Conservation (phyloP, 2,113 vertebrate genomes). For the Scophthalmus maximus region DNA sequence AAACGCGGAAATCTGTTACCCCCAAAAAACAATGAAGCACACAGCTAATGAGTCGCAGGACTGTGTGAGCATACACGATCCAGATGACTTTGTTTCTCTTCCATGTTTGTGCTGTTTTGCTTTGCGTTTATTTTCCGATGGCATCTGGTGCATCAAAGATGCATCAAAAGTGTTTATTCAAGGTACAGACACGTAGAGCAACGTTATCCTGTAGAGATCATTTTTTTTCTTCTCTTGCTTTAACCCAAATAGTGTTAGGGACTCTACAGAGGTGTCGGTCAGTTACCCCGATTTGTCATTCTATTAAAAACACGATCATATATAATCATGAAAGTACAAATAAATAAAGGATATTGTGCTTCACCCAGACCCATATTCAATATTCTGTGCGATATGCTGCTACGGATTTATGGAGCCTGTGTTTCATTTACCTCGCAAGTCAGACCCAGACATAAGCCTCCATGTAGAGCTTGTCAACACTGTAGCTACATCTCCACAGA, state of each 20-base stretch:
- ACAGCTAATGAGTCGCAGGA: slow-evolving; percentile 58
- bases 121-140: slow-evolving; percentile 16
- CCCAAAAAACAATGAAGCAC: slow-evolving; percentile 37
- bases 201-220: background rate
- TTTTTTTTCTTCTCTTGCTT: background rate
- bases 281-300: background rate
- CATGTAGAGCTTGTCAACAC: background rate
- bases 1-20: slow-evolving; percentile 43
- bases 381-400: background rate
- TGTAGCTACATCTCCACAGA: background rate
- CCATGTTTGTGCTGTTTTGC: slow-evolving; percentile 25
- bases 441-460: too few relatives aligned
- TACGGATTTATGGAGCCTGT: background rate
- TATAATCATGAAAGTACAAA: background rate
- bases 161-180: slow-evolving; percentile 41
- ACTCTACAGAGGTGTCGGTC: background rate
- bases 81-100: slow-evolving; percentile 58
- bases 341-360: background rate
- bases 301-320: background rate
- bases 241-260: background rate
- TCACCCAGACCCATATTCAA: background rate
- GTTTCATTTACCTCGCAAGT: too few relatives aligned
- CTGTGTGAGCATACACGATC: slow-evolving; percentile 45
- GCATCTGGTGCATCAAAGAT: slow-evolving; percentile 37
- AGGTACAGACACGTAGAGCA: background rate